Evolutionary conservation across 2,888 invertebrate species (phyloP).

Genomic region (Drosophila parthenogenetica): DNA sequence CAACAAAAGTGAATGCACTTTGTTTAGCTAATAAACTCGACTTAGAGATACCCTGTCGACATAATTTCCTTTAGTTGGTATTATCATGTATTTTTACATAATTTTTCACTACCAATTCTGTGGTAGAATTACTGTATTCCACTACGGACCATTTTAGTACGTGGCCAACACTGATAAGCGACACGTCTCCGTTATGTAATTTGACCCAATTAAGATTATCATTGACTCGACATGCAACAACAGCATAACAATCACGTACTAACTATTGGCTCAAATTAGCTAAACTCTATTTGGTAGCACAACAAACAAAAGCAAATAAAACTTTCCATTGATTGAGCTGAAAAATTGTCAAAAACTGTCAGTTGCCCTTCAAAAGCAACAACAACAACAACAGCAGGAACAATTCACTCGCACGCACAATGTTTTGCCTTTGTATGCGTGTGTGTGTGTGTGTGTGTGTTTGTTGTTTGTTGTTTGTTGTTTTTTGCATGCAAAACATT

Average conservation of each 20-base stretch:
- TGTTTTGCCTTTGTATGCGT: slow-evolving; percentile 24
- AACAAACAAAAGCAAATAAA: slow-evolving; percentile 31
- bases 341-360: slow-evolving; percentile 34
- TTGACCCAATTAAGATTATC: slow-evolving; percentile 62
- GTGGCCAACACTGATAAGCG: slow-evolving; percentile 50
- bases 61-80: too few species aligned
- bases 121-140: slow-evolving; percentile 27
- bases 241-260: slow-evolving; percentile 16
- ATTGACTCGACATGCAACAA: slow-evolving; percentile 15
- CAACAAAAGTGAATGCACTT: too few species aligned
- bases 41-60: too few species aligned
- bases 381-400: slow-evolving; percentile 3
- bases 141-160: slow-evolving; percentile 29
- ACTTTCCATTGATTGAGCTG: slow-evolving; percentile 55
- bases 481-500: slow-evolving; percentile 48
- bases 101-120: too few species aligned
- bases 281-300: slow-evolving; percentile 10
- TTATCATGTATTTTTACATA: too few species aligned
- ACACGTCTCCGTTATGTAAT: slow-evolving; percentile 57
- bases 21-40: too few species aligned
- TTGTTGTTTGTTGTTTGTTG: slow-evolving; percentile 7
- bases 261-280: slow-evolving; percentile 37
- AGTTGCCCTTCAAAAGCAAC: slow-evolving; percentile 29
- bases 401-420: slow-evolving; percentile 23
- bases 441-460: slow-evolving; percentile 21